phyloP scores from a whole-genome alignment of 1,140 invertebrate species.

The Drosophila auraria region DNA sequence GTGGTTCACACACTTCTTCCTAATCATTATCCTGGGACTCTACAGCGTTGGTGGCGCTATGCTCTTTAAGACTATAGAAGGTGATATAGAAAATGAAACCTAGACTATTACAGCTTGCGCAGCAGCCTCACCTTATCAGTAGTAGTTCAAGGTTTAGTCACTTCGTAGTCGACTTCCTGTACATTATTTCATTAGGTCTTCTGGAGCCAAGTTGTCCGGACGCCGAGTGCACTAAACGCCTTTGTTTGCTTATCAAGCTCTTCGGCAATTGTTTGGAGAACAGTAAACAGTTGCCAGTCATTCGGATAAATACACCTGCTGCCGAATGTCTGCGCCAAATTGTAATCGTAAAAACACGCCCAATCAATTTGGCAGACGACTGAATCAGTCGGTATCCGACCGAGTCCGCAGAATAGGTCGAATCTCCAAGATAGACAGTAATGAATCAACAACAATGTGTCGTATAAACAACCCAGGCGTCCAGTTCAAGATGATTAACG shows the following conservation, averaged over 20 bases:
- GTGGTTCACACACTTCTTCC: conserved; percentile 95
- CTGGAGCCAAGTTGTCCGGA: conserved; percentile 10
- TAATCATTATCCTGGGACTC: conserved; percentile 90
- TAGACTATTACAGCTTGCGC: not conserved
- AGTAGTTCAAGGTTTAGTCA: not conserved
- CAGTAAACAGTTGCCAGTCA: conserved; percentile 41
- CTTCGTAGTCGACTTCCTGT: conserved; percentile 2
- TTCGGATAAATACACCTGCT: conserved; percentile 40
- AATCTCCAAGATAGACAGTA: conserved; percentile 21
- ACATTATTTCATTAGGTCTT: conserved; percentile 6
- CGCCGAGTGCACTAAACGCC: conserved; percentile 12
- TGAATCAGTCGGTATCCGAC: conserved; percentile 36
- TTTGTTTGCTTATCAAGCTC: conserved; percentile 71
- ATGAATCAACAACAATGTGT: conserved; percentile 48
- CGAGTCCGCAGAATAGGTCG: conserved; percentile 29
- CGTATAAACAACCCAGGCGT: conserved; percentile 51
- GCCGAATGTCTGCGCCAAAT: conserved; percentile 20
- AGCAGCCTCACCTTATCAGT: not conserved
- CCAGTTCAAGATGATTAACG: conserved; percentile 49
- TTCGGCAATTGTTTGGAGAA: conserved; percentile 65
- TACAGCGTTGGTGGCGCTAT: conserved; percentile 92
- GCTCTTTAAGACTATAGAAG: conserved; percentile 91
- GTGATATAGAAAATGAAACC: conserved; percentile 84
- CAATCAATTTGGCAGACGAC: conserved; percentile 48
- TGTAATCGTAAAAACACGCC: conserved; percentile 39